Conservation (phyloP, 2,888 invertebrate genomes). For the Lutraria lutraria region DNA sequence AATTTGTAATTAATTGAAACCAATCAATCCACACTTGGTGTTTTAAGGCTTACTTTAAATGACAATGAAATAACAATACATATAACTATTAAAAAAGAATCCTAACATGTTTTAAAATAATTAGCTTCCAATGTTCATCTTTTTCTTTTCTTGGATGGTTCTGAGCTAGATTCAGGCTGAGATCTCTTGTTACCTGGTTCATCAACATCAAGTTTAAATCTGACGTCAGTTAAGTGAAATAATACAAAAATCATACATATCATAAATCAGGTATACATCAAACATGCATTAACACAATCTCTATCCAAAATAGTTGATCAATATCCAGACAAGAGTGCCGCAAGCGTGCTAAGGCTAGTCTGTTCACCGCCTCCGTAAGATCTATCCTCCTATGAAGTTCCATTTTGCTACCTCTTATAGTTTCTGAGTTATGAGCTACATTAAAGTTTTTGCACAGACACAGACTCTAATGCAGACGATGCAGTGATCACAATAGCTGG, state of each 20-base stretch:
- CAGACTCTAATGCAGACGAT: too few species aligned
- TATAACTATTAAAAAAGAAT: neutral
- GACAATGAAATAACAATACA: neutral
- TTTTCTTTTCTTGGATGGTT: conserved; percentile 42
- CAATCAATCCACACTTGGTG: neutral
- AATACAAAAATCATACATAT: neutral
- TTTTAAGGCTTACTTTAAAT: neutral
- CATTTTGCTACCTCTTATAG: too few species aligned
- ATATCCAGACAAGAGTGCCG: too few species aligned
- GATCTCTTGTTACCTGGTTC: conserved; percentile 39
- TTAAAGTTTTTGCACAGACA: too few species aligned
- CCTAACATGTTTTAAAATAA: neutral
- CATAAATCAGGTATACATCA: neutral
- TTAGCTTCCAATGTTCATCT: conserved; percentile 8
- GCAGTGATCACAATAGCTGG: too few species aligned
- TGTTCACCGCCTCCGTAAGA: too few species aligned
- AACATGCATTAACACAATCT: neutral
- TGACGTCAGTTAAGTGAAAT: conserved; percentile 22
- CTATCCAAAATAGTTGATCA: too few species aligned
- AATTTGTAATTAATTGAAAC: neutral
- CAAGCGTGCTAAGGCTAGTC: too few species aligned
- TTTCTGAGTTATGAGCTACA: too few species aligned
- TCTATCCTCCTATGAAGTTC: too few species aligned
- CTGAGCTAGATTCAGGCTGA: neutral
- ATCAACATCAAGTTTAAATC: conserved; percentile 23